Base-by-base conservation (phyloP, 2,888 invertebrate species). In the Tortrix viridana region DNA sequence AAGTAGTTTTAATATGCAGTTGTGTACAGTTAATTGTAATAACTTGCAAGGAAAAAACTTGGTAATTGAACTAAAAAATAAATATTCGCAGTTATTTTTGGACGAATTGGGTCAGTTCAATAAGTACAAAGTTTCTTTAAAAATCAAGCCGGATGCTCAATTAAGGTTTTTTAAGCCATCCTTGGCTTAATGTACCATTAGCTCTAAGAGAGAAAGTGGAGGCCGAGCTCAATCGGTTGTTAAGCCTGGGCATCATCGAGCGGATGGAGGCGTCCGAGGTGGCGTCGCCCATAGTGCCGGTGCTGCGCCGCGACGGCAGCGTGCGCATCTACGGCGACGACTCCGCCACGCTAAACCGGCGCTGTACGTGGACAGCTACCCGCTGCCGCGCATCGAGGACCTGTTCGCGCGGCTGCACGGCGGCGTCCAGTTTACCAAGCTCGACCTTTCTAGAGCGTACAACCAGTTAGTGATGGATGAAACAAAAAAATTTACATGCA, bases 351-450 rank as follows among this genome's bases (percentile, higher is more conserved):
- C 16, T 68, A 22, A 69, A 69, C 43, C 37, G 9, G 14, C 14
- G 2, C 19, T 32, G 37, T 20, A 48, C 44, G 26, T 38, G 16
- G 67, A 70, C 14, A 55, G 38, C 19, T 72, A 73, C 52, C 73
- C 72, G 0, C 41, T 75, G 0, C 77, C 74, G 0, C 68, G 71
- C 0, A 71, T 73, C 7, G 73, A 74, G 4, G 70, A 75, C 5
- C 38, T 76, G 5, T 74, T 73, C 63, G 59, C 72, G 0, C 65
- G 50, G 0, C 20, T 75, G 16, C 63, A 69, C 14, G 68, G 68
- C 0, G 69, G 72, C 0, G 18, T 57, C 12, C 16, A 65, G 54
- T 71, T 60, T 64, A 46, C 65, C 1, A 72, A 74, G 66, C 60
- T 71, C 22, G 70, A 74, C 46, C 38, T 73, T 5, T 23, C 23